Evolutionary conservation across 1,140 invertebrate species (phyloP).

Genomic region (Drosophila melanogaster): Release_6_plus_ISO1_MT NC_004354.4:15376001-15376500

Average conservation of each 20-base stretch:
- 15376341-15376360: too few relatives aligned
- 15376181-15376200: too few relatives aligned
- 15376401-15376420: neutral
- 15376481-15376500: slow-evolving; percentile 67
- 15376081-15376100: neutral
- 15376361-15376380: neutral
- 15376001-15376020: neutral
- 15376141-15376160: too few relatives aligned
- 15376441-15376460: slow-evolving; percentile 42
- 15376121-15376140: neutral
- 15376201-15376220: too few relatives aligned
- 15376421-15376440: slow-evolving; percentile 7
- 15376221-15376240: too few relatives aligned
- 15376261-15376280: too few relatives aligned
- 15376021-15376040: slow-evolving; percentile 6
- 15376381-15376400: neutral
- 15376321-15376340: too few relatives aligned
- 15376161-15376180: too few relatives aligned
- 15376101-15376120: neutral
- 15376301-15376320: too few relatives aligned
- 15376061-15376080: slow-evolving; percentile 3
- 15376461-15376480: slow-evolving; percentile 54
- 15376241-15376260: too few relatives aligned
- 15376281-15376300: too few relatives aligned
- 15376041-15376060: slow-evolving; percentile 10